Base-by-base conservation (phyloP, 2,113 vertebrate species). In the Sclerurus mexicanus region DNA sequence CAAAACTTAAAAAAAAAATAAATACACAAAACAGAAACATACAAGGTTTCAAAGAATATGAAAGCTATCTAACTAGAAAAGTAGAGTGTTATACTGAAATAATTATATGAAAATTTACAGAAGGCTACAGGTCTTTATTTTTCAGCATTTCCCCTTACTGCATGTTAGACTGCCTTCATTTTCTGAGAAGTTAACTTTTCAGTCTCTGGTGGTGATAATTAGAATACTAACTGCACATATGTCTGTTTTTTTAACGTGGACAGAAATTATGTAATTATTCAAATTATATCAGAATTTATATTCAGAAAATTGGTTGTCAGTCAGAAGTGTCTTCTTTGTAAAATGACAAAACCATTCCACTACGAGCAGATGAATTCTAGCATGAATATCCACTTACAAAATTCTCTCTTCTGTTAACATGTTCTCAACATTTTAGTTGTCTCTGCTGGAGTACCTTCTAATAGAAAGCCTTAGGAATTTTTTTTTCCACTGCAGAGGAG, bases 191-290 rank as follows among this genome's bases (percentile, higher is more conserved):
- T 96, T 95, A 96, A 94, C 88, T 96, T 96, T 90, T 86, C 95
- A 96, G 80, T 94, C 79, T 97, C 91, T 95, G 76, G 84, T 94
- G 84, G 94, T 95, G 93, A 89, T 95, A 96, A 95, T 96, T 96
- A 96, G 90, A 96, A 96, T 92, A 96, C 28, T 20, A 96, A 85
- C 66, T 60, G 93, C 96, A 96, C 95, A 97, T 96, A 96, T 96
- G 95, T 95, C 93, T 96, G 90, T 14, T 94, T 93, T 84, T 88
- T 90, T 46, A 91, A 95, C 12, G 18, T 94, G 96, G 96, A 96
- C 96, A 96, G 95, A 95, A 96, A 95, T 96, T 95, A 95, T 96
- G 92, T 96, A 94, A 97, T 97, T 96, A 96, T 96, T 97, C 95
- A 96, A 97, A 96, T 95, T 95, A 95, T 95, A 96, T 92, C 95